Conservation (phyloP, 2,888 invertebrate genomes). For the Geotrupes spiniger region DNA sequence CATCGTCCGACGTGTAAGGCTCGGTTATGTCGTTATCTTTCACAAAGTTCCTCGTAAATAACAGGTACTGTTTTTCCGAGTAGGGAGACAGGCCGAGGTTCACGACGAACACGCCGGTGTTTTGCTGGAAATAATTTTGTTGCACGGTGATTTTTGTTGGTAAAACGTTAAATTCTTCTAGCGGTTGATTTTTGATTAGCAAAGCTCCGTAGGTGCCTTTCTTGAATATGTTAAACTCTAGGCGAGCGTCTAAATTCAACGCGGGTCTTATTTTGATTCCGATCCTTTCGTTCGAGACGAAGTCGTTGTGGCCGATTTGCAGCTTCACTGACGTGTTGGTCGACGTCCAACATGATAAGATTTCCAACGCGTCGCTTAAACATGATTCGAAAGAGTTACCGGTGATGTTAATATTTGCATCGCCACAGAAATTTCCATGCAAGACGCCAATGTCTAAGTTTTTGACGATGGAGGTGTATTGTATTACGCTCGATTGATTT, state of each 20-base stretch:
- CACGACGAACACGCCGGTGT: constrained; percentile 84
- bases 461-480: constrained; percentile 81
- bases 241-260: constrained; percentile 70
- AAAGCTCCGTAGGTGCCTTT: constrained; percentile 80
- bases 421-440: constrained; percentile 90
- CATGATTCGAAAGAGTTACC: constrained; percentile 86
- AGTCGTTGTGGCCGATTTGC: constrained; percentile 84
- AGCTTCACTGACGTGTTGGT: constrained; percentile 57
- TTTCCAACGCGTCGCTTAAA: constrained; percentile 72
- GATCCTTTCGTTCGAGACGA: constrained; percentile 71
- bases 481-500: constrained; percentile 83
- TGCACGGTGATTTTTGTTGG: constrained; percentile 70
- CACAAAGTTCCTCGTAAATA: constrained; percentile 86
- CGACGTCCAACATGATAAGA: constrained; percentile 78
- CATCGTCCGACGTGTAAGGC: constrained; percentile 69
- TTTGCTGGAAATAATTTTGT: constrained; percentile 87
- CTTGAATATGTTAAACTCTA: constrained; percentile 87
- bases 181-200: constrained; percentile 75
- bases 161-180: constrained; percentile 76
- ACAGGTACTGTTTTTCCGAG: constrained; percentile 73
- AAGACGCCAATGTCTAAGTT: constrained; percentile 87
- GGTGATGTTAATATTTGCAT: constrained; percentile 85
- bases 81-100: constrained; percentile 87
- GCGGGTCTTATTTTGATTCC: constrained; percentile 79
- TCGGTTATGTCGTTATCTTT: constrained; percentile 82